A percentile compares a stretch with the other conserved stretches of the same genome.
Evolutionary conservation across 2,797 vertebrate species (phyloP).

Genomic region (Dryobates pubescens): DNA sequence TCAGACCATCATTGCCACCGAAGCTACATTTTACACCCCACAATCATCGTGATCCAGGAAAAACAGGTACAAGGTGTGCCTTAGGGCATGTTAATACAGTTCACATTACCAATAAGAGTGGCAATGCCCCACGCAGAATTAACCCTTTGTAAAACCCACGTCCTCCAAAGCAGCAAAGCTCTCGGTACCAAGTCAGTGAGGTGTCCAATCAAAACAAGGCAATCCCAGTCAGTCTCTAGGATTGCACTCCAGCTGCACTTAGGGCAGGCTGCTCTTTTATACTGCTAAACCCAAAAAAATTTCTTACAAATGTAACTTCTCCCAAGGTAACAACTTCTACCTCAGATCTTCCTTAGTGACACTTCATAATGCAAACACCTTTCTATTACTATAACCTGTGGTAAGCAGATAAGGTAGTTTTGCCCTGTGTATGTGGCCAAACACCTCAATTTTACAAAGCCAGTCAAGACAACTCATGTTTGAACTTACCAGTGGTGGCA

Average conservation of each 20-base stretch:
- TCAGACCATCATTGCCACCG: background rate
- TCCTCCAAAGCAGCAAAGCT: background rate
- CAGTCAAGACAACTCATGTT: background rate
- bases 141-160: slow-evolving; percentile 38
- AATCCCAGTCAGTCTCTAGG: background rate
- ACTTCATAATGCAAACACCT: background rate
- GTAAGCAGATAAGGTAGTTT: background rate
- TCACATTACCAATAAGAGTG: background rate
- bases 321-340: background rate
- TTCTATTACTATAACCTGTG: background rate
- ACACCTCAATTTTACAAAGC: background rate
- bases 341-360: background rate
- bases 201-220: background rate
- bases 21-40: slow-evolving; percentile 12
- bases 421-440: background rate
- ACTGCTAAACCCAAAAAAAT: background rate
- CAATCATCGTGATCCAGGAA: background rate
- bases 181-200: background rate
- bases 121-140: background rate
- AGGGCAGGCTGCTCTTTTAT: background rate
- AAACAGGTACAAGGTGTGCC: slow-evolving; percentile 1
- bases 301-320: background rate
- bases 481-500: slow-evolving; percentile 94
- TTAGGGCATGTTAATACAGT: background rate
- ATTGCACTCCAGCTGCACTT: background rate